phyloP scores from a whole-genome alignment of 1,140 invertebrate genomes.

The Sinella curviseta region DNA sequence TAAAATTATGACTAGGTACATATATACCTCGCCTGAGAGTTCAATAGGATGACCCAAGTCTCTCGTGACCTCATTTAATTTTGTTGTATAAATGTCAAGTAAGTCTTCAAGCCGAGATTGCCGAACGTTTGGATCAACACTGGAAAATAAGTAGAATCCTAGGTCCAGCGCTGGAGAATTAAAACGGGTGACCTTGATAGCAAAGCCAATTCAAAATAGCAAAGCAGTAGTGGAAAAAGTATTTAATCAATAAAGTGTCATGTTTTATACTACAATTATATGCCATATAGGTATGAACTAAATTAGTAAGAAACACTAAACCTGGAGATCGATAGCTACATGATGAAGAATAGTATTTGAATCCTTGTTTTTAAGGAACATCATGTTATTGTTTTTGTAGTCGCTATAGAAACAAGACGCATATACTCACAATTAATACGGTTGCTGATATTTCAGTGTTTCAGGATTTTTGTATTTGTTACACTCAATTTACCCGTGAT shows the following conservation, averaged over 20 bases:
- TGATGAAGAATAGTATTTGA: neutral
- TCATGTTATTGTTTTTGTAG: conserved; percentile 12
- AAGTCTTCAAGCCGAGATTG: too few species aligned
- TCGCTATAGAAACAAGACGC: neutral
- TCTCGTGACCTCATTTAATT: too few species aligned
- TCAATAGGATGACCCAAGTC: too few species aligned
- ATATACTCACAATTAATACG: neutral
- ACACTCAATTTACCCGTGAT: neutral
- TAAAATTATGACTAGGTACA: too few species aligned
- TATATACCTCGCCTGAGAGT: too few species aligned
- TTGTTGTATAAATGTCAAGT: too few species aligned
- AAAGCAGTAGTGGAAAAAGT: too few species aligned
- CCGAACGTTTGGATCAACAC: too few species aligned
- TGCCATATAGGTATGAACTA: neutral
- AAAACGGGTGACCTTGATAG: too few species aligned
- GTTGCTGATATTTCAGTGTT: neutral
- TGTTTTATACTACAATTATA: neutral
- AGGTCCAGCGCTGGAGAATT: neutral
- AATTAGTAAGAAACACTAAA: neutral
- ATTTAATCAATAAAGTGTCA: neutral
- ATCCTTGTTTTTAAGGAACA: neutral
- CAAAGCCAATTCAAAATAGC: too few species aligned
- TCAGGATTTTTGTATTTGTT: neutral
- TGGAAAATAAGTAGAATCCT: neutral
- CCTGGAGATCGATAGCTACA: neutral